Conservation (phyloP, 2,888 invertebrate genomes). For the Clunio marinus region DNA sequence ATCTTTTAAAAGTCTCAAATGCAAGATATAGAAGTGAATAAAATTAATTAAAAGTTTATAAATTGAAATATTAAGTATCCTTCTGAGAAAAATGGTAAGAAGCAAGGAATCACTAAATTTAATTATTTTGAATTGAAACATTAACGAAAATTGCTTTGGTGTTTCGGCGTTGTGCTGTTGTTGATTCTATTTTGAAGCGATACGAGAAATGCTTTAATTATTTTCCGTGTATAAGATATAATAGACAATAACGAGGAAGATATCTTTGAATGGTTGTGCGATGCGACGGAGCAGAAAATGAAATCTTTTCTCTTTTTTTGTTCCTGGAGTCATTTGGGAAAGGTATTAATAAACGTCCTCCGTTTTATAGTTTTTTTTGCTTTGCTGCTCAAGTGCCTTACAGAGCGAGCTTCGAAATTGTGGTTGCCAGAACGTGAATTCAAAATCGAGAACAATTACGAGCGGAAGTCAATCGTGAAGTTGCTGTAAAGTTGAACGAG, state of each 20-base stretch:
- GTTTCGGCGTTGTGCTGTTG: constrained; percentile 3
- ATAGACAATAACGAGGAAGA: constrained; percentile 26
- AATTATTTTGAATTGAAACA: constrained; percentile 37
- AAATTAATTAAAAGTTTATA: constrained; percentile 34
- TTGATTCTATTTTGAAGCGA: not conserved
- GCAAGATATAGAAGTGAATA: not conserved
- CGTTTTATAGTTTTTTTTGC: not conserved
- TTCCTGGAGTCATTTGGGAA: not conserved
- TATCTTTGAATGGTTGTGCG: constrained; percentile 18
- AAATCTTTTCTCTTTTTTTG: constrained; percentile 21
- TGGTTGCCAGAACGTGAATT: too few species aligned
- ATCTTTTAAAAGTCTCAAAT: not conserved
- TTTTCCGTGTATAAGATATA: constrained; percentile 12
- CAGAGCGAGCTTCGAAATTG: too few species aligned
- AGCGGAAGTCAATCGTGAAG: too few species aligned
- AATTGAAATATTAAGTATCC: constrained; percentile 33
- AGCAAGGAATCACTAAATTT: constrained; percentile 24
- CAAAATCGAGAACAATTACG: too few species aligned
- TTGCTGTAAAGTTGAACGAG: too few species aligned
- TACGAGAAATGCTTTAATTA: constrained; percentile 29
- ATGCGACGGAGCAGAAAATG: constrained; percentile 32
- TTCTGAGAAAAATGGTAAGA: not conserved
- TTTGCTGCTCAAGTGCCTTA: too few species aligned
- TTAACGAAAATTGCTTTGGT: constrained; percentile 36
- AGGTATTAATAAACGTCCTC: constrained; percentile 28